Base-by-base conservation (phyloP, 1,140 invertebrate genomes). In the Ptiloglossa arizonensis region DNA sequence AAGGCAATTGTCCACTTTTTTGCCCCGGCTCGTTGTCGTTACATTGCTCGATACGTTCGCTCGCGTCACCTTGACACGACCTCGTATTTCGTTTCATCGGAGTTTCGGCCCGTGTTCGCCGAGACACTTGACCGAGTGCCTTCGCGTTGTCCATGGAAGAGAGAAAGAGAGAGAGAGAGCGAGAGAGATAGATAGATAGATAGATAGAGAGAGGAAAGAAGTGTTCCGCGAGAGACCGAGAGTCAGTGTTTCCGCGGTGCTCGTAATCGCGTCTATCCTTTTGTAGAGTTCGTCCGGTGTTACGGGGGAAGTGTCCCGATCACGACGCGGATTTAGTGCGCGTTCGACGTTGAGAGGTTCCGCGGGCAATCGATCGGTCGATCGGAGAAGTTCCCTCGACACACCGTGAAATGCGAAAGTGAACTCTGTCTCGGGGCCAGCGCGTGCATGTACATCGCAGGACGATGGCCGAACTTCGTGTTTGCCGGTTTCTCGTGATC, bases 401-500 rank as follows among this genome's bases (percentile, higher is more conserved):
- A 19, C 19, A 15, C 1, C 63, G 46, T n/a, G 78, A 81, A 50
- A 85, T 86, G 83, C 74, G 69, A 82, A 68, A 79, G 70, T 86
- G 80, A 85, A 80, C 38, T 50, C 67, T 59, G 59, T 60, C 59
- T 57, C 64, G 62, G 67, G 19, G 52, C 64, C 44, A 71, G 52
- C 60, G 70, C 24, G 83, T 87, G 81, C 69, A 87, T 87, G 86
- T 79, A 80, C 72, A 84, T 73, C 77, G 76, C 62, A 46, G 75
- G 79, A 87, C 72, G 69, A 89, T 88, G 87, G 82, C 87, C 46
- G 80, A 82, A 84, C 78, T 69, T 48, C 80, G 73, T 73, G 82
- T 81, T 81, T 89, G 82, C 81, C 86, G 89, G 84, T 81, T 89
- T 63, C 83, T 89, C 79, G 77, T 90, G 77, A 86, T 89, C 80